Evolutionary conservation across 2,113 vertebrate species (phyloP).

Genomic region (Forbesichthys agassizii): DNA sequence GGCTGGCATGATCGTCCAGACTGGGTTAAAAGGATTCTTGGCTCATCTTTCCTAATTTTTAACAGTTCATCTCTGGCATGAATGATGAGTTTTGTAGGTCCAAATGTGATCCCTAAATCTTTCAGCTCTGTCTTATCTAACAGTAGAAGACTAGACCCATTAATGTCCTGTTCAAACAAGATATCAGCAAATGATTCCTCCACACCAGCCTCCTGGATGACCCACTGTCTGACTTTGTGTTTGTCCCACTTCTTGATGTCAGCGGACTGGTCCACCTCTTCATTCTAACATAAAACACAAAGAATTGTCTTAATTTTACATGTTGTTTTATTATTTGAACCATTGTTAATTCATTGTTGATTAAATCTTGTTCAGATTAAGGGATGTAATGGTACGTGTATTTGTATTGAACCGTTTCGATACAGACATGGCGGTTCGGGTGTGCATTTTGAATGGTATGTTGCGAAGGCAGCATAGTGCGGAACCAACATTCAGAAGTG

Average conservation of each 20-base stretch:
- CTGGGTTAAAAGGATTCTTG: neutral
- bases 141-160: conserved; percentile 52
- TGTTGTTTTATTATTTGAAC: neutral
- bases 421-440: too few relatives aligned
- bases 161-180: conserved; percentile 54
- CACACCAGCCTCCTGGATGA: conserved; percentile 34
- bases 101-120: conserved; percentile 38
- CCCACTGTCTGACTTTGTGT: conserved; percentile 64
- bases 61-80: conserved; percentile 48
- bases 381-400: too few relatives aligned
- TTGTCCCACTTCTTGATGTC: conserved; percentile 62
- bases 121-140: conserved; percentile 40
- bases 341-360: neutral
- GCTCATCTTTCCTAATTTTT: conserved; percentile 39
- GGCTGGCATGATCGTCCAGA: conserved; percentile 51
- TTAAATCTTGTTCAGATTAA: too few relatives aligned
- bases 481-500: too few relatives aligned
- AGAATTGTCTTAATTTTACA: too few relatives aligned
- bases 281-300: conserved; percentile 30
- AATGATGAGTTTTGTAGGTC: conserved; percentile 60
- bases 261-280: conserved; percentile 26
- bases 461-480: too few relatives aligned
- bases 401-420: too few relatives aligned
- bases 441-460: too few relatives aligned
- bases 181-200: conserved; percentile 39